Evolutionary conservation across 2,797 vertebrate species (phyloP).

Genomic region (Petrocephalus sullivani): DNA sequence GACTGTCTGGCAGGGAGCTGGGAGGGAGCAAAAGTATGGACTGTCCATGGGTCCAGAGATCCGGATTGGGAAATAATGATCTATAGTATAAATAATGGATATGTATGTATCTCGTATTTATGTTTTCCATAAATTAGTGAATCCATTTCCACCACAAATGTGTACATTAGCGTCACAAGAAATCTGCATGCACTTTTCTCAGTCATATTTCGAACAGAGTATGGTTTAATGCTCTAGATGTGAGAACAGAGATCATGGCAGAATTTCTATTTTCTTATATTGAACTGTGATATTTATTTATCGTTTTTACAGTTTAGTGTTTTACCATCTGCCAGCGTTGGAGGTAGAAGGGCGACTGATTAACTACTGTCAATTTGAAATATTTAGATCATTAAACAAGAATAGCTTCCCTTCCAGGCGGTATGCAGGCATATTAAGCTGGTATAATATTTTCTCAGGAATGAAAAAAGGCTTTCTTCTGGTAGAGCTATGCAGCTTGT

Average conservation of each 20-base stretch:
- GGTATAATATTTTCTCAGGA: constrained; percentile 19
- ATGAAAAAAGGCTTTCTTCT: constrained; percentile 44
- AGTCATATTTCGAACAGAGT: neutral
- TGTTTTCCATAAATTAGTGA: neutral
- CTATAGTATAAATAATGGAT: neutral
- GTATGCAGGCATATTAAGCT: neutral
- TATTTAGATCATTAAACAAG: constrained; percentile 15
- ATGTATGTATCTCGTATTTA: neutral
- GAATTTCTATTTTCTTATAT: neutral
- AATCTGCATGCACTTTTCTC: neutral
- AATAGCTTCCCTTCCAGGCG: neutral
- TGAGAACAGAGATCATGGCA: neutral
- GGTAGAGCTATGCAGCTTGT: constrained; percentile 49
- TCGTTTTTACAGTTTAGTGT: neutral
- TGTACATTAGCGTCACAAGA: neutral
- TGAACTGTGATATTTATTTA: neutral
- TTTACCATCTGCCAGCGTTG: neutral
- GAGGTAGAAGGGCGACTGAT: neutral
- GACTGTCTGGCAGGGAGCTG: neutral
- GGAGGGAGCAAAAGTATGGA: neutral
- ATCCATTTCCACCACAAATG: neutral
- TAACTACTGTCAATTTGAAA: neutral
- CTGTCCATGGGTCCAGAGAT: neutral
- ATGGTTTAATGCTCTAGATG: neutral
- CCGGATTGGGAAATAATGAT: neutral